Evolutionary conservation across 2,797 vertebrate genomes (phyloP).

Genomic region (Xyrichtys novacula): DNA sequence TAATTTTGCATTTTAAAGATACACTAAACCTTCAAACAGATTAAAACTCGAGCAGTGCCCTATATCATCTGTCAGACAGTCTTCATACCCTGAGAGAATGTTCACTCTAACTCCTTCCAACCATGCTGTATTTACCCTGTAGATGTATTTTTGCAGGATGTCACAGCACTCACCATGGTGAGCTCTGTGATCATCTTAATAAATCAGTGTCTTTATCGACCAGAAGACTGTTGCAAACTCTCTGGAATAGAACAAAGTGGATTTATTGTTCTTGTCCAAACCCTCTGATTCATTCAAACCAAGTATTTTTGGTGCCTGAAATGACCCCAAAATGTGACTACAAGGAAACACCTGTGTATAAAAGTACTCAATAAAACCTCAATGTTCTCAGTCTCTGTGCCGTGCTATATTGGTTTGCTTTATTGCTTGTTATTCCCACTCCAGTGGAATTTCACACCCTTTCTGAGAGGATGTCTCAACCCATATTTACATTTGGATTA

Average conservation of each 20-base stretch:
- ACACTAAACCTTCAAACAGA: not conserved
- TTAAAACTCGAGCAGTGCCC: not conserved
- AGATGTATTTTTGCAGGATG: not conserved
- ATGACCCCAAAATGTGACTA: not conserved
- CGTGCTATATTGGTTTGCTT: no score
- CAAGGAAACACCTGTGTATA: not conserved
- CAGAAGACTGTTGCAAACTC: not conserved
- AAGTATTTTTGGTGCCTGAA: not conserved
- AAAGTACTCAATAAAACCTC: no score
- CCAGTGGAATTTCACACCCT: no score
- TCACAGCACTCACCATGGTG: not conserved
- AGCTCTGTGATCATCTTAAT: not conserved
- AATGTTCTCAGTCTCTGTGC: no score
- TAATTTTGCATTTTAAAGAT: not conserved
- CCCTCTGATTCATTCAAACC: not conserved
- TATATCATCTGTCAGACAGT: no score
- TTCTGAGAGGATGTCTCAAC: no score
- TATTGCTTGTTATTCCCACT: no score
- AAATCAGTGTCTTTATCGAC: not conserved
- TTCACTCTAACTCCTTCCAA: no score
- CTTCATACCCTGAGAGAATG: no score
- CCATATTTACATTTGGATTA: no score
- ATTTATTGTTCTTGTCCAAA: not conserved
- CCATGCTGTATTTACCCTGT: no score
- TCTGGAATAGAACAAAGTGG: not conserved